These are phyloP conservation scores for Xenus cinereus DNA, from an alignment of 2,113 vertebrate genomes.

Conservation along the genomic window DNA sequence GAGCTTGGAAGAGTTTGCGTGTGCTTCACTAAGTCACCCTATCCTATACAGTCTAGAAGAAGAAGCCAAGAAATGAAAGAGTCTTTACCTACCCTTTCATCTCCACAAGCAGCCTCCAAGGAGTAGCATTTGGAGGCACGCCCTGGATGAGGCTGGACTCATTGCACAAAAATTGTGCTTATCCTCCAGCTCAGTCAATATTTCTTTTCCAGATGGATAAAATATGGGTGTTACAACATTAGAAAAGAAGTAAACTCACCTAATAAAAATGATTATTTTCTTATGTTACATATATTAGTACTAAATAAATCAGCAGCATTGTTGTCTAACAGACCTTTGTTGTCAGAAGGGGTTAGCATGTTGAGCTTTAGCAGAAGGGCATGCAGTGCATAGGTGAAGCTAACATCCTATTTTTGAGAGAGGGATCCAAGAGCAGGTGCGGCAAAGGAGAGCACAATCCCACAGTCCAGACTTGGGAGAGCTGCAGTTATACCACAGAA, in stretches of 20 bases:
- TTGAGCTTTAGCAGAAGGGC: neutral
- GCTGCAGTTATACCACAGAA: neutral
- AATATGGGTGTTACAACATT: neutral
- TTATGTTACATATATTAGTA: neutral
- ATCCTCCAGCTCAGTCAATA: neutral
- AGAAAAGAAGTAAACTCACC: neutral
- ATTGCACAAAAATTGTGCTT: neutral
- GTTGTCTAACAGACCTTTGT: neutral
- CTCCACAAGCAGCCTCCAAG: neutral
- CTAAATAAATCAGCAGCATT: neutral
- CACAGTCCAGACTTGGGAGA: neutral
- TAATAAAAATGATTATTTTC: neutral
- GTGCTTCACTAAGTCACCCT: neutral
- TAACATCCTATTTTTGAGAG: neutral
- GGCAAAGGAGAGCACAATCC: neutral
- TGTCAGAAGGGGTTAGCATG: neutral
- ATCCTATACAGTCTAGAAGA: neutral
- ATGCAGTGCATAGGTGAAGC: neutral
- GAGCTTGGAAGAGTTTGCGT: neutral
- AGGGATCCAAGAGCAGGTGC: neutral
- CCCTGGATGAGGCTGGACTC: neutral
- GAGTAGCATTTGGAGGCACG: neutral
- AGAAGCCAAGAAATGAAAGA: neutral
- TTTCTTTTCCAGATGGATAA: neutral
- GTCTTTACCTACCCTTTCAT: neutral